These are phyloP conservation scores for Lateolabrax maculatus DNA, from an alignment of 2,797 vertebrate species.

Conservation along the genomic window DNA sequence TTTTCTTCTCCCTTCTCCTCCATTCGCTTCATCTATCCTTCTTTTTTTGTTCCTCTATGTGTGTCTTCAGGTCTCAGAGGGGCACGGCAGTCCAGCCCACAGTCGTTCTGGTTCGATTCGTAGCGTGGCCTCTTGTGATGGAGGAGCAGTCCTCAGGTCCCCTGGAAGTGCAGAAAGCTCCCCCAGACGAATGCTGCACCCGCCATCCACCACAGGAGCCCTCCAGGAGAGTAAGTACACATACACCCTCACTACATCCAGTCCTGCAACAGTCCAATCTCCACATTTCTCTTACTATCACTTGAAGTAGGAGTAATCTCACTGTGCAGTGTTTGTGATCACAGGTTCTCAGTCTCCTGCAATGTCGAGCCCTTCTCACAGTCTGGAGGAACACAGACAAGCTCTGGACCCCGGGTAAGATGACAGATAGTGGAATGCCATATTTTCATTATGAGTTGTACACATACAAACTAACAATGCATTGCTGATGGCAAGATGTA, in stretches of 20 bases:
- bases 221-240: constrained; percentile 80
- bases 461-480: neutral
- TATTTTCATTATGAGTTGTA: neutral
- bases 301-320: neutral
- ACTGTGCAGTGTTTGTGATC: constrained; percentile 30
- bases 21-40: neutral
- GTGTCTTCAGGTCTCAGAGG: constrained; percentile 81
- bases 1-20: neutral
- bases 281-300: neutral
- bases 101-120: constrained; percentile 82
- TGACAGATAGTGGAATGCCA: neutral
- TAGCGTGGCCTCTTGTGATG: constrained; percentile 66
- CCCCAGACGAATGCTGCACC: constrained; percentile 75
- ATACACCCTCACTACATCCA: neutral
- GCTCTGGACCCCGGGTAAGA: constrained; percentile 88
- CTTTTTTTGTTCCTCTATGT: neutral
- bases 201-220: constrained; percentile 58
- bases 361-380: constrained; percentile 75
- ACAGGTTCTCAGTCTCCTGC: constrained; percentile 81
- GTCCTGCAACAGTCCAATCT: neutral
- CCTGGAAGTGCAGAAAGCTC: constrained; percentile 82
- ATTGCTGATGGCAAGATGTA: neutral
- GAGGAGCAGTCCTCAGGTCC: constrained; percentile 71
- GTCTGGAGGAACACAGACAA: constrained; percentile 85
- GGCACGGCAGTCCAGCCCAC: constrained; percentile 82